These are phyloP conservation scores for human (Homo sapiens) DNA, from an alignment of 2,113 vertebrate genomes.

Conservation along the genomic window DNA sequence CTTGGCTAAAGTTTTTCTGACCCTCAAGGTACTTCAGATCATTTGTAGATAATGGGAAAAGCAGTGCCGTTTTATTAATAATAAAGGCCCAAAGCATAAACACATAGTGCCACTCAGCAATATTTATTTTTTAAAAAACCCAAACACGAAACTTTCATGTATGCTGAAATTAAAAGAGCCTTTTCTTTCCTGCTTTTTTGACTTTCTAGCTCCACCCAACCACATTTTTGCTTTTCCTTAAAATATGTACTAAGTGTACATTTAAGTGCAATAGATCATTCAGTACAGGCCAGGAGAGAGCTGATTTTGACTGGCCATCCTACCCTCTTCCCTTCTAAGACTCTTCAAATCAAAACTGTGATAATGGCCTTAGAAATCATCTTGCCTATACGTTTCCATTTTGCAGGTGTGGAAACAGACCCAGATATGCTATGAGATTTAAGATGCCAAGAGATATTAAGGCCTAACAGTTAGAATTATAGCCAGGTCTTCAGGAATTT, in stretches of 20 bases:
- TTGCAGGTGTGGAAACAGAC: background rate
- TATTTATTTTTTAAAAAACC: background rate
- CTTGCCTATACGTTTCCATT: background rate
- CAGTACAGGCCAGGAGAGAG: background rate
- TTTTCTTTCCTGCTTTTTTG: background rate
- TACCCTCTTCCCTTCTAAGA: background rate
- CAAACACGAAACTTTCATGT: background rate
- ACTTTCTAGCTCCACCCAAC: background rate
- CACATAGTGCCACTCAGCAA: background rate
- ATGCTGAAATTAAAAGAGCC: background rate
- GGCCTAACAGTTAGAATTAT: background rate
- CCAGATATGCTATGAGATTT: background rate
- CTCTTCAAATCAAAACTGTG: background rate
- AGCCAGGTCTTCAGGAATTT: background rate
- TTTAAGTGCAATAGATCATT: background rate
- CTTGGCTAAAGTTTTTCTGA: background rate
- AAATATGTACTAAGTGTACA: background rate
- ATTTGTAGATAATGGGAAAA: conserved; percentile 33
- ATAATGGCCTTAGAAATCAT: background rate
- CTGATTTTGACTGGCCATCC: background rate
- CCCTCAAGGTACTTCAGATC: background rate
- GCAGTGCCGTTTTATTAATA: background rate
- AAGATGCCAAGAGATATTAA: no score
- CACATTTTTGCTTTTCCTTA: background rate
- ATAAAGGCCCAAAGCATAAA: background rate